phyloP scores from a whole-genome alignment of 1,140 invertebrate species.

The Antheraea mylitta region DNA sequence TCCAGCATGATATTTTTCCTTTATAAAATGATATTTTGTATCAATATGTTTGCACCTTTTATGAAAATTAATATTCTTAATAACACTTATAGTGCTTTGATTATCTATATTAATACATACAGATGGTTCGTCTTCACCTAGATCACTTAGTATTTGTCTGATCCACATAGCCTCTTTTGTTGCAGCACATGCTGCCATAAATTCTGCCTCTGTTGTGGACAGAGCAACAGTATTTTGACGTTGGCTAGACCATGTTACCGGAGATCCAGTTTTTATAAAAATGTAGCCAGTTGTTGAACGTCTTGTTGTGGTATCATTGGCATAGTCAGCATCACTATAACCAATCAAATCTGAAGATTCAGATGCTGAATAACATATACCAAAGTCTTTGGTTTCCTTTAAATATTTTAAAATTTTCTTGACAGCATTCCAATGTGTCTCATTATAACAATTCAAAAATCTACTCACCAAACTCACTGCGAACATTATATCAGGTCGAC shows the following conservation, averaged over 20 bases:
- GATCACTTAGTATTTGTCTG: constrained; percentile 22
- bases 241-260: constrained; percentile 22
- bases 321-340: constrained; percentile 21
- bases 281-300: constrained; percentile 21
- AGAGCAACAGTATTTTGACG: constrained; percentile 21
- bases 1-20: constrained; percentile 24
- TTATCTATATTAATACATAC: constrained; percentile 26
- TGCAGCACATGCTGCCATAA: constrained; percentile 25
- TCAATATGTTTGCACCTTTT: constrained; percentile 26
- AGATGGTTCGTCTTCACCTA: constrained; percentile 18
- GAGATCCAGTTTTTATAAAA: constrained; percentile 24
- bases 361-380: constrained; percentile 19
- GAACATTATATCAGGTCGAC: constrained; percentile 35
- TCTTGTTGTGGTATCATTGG: constrained; percentile 10
- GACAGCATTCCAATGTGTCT: constrained; percentile 42
- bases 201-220: constrained; percentile 21
- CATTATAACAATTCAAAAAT: constrained; percentile 52
- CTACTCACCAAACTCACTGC: constrained; percentile 49
- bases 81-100: constrained; percentile 20
- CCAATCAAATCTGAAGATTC: constrained; percentile 11
- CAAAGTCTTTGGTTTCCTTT: constrained; percentile 28
- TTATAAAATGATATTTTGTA: constrained; percentile 24
- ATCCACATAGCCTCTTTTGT: constrained; percentile 28
- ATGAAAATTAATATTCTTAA: constrained; percentile 25
- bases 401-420: constrained; percentile 38